Base-by-base conservation (phyloP, 2,888 invertebrate genomes). In the Lasioglossum villosulum region DNA sequence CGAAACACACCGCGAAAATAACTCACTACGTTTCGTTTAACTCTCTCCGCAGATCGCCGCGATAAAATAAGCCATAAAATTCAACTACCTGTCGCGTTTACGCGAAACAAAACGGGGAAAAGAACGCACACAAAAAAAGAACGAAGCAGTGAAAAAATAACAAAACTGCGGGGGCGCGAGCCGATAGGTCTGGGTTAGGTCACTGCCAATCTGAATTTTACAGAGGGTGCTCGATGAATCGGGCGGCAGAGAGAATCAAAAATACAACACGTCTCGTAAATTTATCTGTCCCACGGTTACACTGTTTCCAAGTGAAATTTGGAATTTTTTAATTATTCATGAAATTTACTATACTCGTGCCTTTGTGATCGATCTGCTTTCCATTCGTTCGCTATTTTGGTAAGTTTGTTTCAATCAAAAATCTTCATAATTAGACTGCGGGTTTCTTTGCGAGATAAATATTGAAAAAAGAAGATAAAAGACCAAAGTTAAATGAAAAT, bases 51-150 rank as follows among this genome's bases (percentile, higher is more conserved):
- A 78, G 84, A 78, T 70, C 78, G 75, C 59, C 74, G 66, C 72
- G 84, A 84, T 84, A 83, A 83, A 84, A 84, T 84, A 78, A 84
- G 52, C 78, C 75, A 83, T 84, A 84, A 83, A 84, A 84, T 84
- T 83, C 84, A 84, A 84, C 84, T 84, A 84, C 84, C 84, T 84
- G 84, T 83, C 84, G 78, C 78, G 71, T 52, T 48, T 73, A 34
- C n/a, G 48, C 52, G 37, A 30, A 77, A 83, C 52, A 34, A 74
- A 30, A 52, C 56, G 74, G 52, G 48, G 66, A 45, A 56, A 14
- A 23, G 19, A n/a, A 10, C 48, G 1, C n/a, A 52, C 48, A 45
- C 16, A 71, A 71, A 12, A 27, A 8, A 27, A 30, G 23, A 30
- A 39, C 8, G 16, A 16, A 45, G 14, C 27, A 8, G 39, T 42